Evolutionary conservation across 2,113 vertebrate genomes (phyloP).

Genomic region (Phalacrocorax aristotelis): DNA sequence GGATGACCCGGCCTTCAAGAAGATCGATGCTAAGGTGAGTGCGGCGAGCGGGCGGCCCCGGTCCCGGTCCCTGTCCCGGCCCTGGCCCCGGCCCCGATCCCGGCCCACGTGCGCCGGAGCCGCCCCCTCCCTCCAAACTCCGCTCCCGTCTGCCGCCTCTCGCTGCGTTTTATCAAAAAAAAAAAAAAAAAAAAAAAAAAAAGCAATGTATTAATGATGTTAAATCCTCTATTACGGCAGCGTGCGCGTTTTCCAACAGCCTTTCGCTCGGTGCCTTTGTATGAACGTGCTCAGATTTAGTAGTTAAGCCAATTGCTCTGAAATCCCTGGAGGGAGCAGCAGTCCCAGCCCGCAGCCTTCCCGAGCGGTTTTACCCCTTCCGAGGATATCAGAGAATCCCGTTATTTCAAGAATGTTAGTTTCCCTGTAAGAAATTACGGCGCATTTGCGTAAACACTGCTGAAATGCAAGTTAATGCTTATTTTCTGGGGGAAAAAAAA

Average conservation of each 20-base stretch:
- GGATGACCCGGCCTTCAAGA: constrained; percentile 90
- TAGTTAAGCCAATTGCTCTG: constrained; percentile 63
- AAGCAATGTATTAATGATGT: constrained; percentile 12
- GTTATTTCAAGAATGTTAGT: constrained; percentile 27
- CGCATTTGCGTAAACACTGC: constrained; percentile 10
- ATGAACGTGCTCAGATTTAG: constrained; percentile 58
- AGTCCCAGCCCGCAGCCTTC: background rate
- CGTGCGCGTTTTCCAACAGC: constrained; percentile 5
- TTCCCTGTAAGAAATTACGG: background rate
- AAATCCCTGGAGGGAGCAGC: constrained; percentile 45
- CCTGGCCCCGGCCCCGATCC: no score
- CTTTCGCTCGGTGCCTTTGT: constrained; percentile 50
- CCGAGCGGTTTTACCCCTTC: background rate
- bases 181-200: background rate
- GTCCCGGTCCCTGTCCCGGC: no score
- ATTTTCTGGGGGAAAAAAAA: background rate
- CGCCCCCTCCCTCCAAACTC: background rate
- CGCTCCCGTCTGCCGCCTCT: background rate
- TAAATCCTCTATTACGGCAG: constrained; percentile 46
- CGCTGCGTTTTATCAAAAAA: background rate
- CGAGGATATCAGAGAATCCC: background rate
- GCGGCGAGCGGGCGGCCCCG: background rate
- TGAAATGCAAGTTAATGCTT: constrained; percentile 13
- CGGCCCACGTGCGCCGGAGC: background rate
- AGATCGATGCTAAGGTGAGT: constrained; percentile 91